Base-by-base conservation (phyloP, 2,113 vertebrate species). In the Catagonus wagneri region DNA sequence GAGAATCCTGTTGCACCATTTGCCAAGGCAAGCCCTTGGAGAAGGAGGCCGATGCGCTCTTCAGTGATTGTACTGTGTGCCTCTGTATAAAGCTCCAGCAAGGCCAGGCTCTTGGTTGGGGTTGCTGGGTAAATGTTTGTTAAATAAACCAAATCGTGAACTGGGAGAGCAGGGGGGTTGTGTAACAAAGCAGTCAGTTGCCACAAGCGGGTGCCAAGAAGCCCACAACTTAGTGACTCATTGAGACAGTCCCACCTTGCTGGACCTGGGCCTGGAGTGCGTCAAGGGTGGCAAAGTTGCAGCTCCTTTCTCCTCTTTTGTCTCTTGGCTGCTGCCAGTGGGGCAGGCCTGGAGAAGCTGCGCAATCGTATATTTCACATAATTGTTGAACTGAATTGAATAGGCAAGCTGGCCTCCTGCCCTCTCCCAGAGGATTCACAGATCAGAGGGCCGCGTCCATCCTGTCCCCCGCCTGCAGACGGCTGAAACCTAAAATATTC, bases 401-500 rank as follows among this genome's bases (percentile, higher is more conserved):
- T 79, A 94, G 83, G 94, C 72, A 44, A 52, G 85, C 61, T 94
- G 94, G 76, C 94, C 88, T 83, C 44, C 0, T 60, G 90, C 84
- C 88, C 91, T 93, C 69, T 86, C 44, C 84, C 3, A 3, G 89
- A 96, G 74, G 74, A 93, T 50, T 54, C 19, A 11, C 50, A 56
- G 89, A 96, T 93, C 78, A 91, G 83, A 95, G 39, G 61, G 19
- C 89, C 36, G 74, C 0, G 3, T 79, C 56, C 93, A 4, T 78
- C 92, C 93, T 50, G 72, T 52, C 52, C 80, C 74, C 94, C 88
- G 86, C 74, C 69, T 83, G 80, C 92, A 83, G 86, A 83, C 39
- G 44, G 78, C 93, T 63, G 66, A 92, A 83, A 90, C 87, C 34
- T 39, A 63, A 92, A 90, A 65, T n/a, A 36, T 83, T 34, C 86